Evolutionary conservation across 2,888 invertebrate genomes (phyloP), one percentile per base, ranked within the genome.

Genomic region (Sphaerophoria taeniata): DNA sequence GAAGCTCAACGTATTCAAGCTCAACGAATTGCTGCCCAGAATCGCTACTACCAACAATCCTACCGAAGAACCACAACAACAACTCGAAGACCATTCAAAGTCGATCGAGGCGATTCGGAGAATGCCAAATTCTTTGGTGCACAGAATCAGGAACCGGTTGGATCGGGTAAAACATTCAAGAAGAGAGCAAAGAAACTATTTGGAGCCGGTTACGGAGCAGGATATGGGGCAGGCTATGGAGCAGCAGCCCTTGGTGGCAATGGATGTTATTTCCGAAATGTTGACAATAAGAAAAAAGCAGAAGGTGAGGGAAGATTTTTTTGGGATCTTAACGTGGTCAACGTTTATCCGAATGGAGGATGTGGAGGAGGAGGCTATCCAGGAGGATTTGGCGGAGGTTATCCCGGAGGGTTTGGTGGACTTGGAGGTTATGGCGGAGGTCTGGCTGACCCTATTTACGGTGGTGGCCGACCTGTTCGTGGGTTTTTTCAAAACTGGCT

Each of bases 261-360:
- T 69, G 67, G 67, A 31, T 86, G 86, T 33, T 60, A 71, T 51
- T 67, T 71, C 31, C 77, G 86, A 16, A 82, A 61, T 65, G 86
- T 24, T 24, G 24, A 87, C 16, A 87, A 89, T n/a, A 87, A 89
- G 43, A 45, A 73, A 2, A 87, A 63, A 49, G 45, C 82, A 12
- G 80, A 92, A 77, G 91, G 91, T n/a, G 79, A 92, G 77, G 91
- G 92, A 6, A 89, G 92, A 24, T 89, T 92, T 16, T 81, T 92
- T 1, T 92, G 91, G 88, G 92, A 92, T 71, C 34, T 92, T 7
- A 92, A 92, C 87, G 89, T 92, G 9, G 90, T 90, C 73, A 91
- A 92, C 79, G 88, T 90, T 7, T 90, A 90, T 74, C 82, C 88
- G 0, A 87, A 65, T 14, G 47, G 49, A 12, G 73, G 76, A 24